These are phyloP conservation scores for Watsonalla cultraria DNA, from an alignment of 2,888 invertebrate genomes.

Conservation along the genomic window DNA sequence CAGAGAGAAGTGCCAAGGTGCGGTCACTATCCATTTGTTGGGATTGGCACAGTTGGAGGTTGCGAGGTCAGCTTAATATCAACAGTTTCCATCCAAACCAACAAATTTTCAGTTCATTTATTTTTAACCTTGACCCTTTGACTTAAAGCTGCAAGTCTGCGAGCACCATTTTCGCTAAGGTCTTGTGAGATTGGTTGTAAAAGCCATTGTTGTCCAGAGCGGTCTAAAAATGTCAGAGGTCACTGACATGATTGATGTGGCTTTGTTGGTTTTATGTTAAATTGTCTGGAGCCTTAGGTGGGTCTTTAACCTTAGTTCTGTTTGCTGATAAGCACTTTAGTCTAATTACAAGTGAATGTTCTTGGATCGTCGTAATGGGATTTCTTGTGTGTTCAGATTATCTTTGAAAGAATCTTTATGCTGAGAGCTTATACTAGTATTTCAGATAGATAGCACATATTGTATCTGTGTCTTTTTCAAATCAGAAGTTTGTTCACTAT, in stretches of 20 bases:
- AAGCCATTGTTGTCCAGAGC: conserved; percentile 39
- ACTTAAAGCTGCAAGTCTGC: conserved; percentile 23
- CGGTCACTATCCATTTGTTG: conserved; percentile 42
- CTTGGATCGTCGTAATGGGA: background rate
- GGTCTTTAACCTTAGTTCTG: conserved; percentile 25
- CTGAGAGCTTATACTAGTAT: too few relatives aligned
- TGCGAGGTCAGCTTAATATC: conserved; percentile 42
- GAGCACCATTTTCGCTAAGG: conserved; percentile 15
- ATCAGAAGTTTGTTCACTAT: too few relatives aligned
- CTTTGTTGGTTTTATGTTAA: conserved; percentile 32
- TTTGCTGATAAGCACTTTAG: conserved; percentile 6
- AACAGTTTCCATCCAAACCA: conserved; percentile 20
- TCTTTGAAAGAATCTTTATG: background rate
- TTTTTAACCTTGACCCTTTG: conserved; percentile 12
- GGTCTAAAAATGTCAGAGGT: conserved; percentile 49
- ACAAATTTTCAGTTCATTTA: conserved; percentile 16
- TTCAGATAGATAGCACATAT: too few relatives aligned
- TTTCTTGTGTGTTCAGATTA: background rate
- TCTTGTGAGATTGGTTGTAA: conserved; percentile 24
- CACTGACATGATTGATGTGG: conserved; percentile 48
- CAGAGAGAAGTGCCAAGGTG: conserved; percentile 46
- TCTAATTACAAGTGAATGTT: background rate
- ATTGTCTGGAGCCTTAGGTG: conserved; percentile 20
- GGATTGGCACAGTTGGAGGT: conserved; percentile 52
- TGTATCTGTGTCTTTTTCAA: too few relatives aligned